Evolutionary conservation across 2,113 vertebrate genomes (phyloP).

Genomic region (Loxodonta africana): DNA sequence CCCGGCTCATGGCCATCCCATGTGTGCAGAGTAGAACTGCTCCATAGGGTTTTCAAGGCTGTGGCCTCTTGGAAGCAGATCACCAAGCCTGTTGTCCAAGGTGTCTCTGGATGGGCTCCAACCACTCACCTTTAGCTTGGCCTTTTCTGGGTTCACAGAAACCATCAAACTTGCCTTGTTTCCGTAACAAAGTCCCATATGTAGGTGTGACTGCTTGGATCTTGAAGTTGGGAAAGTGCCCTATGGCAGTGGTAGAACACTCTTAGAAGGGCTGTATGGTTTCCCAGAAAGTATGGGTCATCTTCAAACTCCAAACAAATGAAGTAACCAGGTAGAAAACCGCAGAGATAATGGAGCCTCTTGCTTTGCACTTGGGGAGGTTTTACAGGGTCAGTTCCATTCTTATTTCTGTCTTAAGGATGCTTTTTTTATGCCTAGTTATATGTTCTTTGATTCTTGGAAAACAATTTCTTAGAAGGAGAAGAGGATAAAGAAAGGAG

Average conservation of each 20-base stretch:
- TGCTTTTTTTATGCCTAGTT: conserved; percentile 45
- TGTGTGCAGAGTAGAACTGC: too few species aligned
- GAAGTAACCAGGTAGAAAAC: conserved; percentile 40
- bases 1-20: too few species aligned
- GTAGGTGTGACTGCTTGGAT: conserved; percentile 31
- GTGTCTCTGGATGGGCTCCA: not conserved
- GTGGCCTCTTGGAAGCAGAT: too few species aligned
- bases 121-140: not conserved
- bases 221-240: conserved; percentile 37
- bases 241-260: not conserved
- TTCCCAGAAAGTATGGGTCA: not conserved
- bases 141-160: conserved; percentile 7
- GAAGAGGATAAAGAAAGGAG: conserved; percentile 25
- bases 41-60: too few species aligned
- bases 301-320: conserved; percentile 54
- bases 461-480: conserved; percentile 61
- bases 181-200: conserved; percentile 27
- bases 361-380: not conserved
- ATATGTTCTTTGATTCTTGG: conserved; percentile 57
- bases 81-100: too few species aligned
- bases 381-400: not conserved
- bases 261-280: not conserved
- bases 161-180: not conserved
- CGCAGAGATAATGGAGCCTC: not conserved
- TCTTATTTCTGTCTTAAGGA: conserved; percentile 58